These are phyloP conservation scores for Anguilla marmorata DNA, from an alignment of 2,797 vertebrate genomes.

Conservation along the genomic window DNA sequence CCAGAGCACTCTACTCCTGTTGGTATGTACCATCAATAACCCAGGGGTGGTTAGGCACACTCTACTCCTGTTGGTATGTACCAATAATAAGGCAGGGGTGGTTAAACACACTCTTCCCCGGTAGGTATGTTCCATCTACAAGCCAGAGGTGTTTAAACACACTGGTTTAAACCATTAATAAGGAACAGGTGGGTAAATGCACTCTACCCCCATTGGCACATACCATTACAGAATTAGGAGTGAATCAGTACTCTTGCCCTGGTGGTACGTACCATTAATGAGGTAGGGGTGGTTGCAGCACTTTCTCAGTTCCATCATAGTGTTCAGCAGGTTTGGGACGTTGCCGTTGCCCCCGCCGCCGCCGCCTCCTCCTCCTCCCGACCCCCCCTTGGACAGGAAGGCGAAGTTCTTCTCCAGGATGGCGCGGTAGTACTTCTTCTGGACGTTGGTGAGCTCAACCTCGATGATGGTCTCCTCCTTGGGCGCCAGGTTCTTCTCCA, in stretches of 20 bases:
- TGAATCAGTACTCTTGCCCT: not conserved
- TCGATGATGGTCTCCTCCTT: conserved; percentile 99
- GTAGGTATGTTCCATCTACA: no score
- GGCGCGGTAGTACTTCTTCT: conserved; percentile 98
- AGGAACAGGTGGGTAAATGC: not conserved
- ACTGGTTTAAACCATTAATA: not conserved
- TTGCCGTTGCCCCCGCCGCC: conserved; percentile 94
- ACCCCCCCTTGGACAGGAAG: conserved; percentile 94
- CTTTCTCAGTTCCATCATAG: conserved; percentile 99
- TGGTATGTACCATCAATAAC: not conserved
- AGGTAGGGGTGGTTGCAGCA: conserved; percentile 98
- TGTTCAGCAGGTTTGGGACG: conserved; percentile 98
- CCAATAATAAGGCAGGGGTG: not conserved
- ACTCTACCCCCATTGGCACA: no score
- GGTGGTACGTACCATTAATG: conserved; percentile 3
- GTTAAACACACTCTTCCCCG: not conserved
- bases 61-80: no score
- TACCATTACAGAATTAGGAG: not conserved
- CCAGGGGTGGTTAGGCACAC: no score
- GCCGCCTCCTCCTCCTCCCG: conserved; percentile 78
- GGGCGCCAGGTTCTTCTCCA: conserved; percentile 97
- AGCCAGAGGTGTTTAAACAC: no score
- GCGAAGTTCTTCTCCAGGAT: conserved; percentile 98
- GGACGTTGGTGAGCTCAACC: conserved; percentile 98
- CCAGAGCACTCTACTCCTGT: not conserved